Evolutionary conservation across 2,113 vertebrate genomes (phyloP), one percentile per base, ranked within the genome.

Genomic region (Brachyhypopomus occidentalis): DNA sequence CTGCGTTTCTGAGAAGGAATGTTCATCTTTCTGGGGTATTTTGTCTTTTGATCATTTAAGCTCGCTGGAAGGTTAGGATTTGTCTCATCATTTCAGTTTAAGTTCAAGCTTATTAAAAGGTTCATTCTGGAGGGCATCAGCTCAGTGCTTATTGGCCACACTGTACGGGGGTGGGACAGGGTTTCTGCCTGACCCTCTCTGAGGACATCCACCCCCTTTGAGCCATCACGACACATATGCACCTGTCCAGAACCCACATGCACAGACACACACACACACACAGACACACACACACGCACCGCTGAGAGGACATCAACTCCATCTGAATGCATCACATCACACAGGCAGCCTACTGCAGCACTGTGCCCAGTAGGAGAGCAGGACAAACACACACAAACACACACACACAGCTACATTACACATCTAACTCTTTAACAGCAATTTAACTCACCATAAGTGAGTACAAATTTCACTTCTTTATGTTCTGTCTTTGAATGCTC

Each of bases 301-400:
- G 12, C 72, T 80, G 58, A 80, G 78, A 69, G 23, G 71, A 73
- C 52, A 74, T 74, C 34, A 79, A 64, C 20, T 60, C 25, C 11
- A 79, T 75, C 55, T 83, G 78, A 48, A 70, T 75, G 70, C 45
- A 83, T 79, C 38, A 62, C 67, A 20, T 45, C 77, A 30, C 75
- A 78, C 36, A 38, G 20, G 23, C 71, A 69, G 20, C 71, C 30
- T 67, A 25, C 82, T 79, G 52, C 20, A 25, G 69, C 20, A 52
- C 45, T 66, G 60, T 63, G 45, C 45, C 45, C 45, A 52, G 5
- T 41, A 55, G 58, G 20, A 74, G 27, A 74, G 19, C 72, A 19
- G 52, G 55, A 59, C 9, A 74, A 7, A 34, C 52, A 74, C 19
- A 20, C 72, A 73, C 71, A 72, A 22, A 72, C 22, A 30, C 48